Base-by-base conservation (phyloP, 2,113 vertebrate genomes). In the Montifringilla adamsi region DNA sequence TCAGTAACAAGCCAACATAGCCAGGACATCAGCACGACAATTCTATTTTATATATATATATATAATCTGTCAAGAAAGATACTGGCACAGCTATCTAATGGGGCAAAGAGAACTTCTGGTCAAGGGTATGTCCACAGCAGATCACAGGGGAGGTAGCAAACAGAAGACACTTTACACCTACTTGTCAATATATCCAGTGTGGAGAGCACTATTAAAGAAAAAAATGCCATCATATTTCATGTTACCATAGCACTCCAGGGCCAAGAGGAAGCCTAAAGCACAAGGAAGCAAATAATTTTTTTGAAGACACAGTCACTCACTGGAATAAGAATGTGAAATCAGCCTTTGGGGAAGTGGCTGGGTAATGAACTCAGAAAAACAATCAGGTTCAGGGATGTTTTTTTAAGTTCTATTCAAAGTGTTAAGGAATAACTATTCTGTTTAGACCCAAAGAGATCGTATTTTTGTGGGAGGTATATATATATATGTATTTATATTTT, bases 331-430 rank as follows among this genome's bases (percentile, higher is more conserved):
- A 68, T 67, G 44, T 91, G 82, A 95, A 90, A 88, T 83, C 67
- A 84, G 74, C 63, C 90, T 86, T 59, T 9, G 6, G 64, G 60
- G 63, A 91, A 86, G 87, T 53, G 75, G 63, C 58, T 86, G 90
- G 63, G 46, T 74, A 44, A 67, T 68, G 79, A 87, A 94, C 88
- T 93, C 11, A 15, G 43, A 70, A 83, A 92, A 88, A 73, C 35
- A 76, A 76, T 77, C 50, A 90, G 82, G 85, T 95, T 91, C 87
- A 92, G 87, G 82, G 78, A 83, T 87, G 56, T 94, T 95, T 95
- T 90, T 74, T 85, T 73, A 84, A 76, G 66, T 69, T 89, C 67
- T 77, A 31, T 77, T 89, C 15, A 31, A 85, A 79, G 23, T 66
- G 52, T 90, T 94, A 74, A 85, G 91, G 55, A 96, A 83, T 67